Evolutionary conservation across 2,113 vertebrate genomes (phyloP), one percentile per base, ranked within the genome.

Genomic region (Esox niger): DNA sequence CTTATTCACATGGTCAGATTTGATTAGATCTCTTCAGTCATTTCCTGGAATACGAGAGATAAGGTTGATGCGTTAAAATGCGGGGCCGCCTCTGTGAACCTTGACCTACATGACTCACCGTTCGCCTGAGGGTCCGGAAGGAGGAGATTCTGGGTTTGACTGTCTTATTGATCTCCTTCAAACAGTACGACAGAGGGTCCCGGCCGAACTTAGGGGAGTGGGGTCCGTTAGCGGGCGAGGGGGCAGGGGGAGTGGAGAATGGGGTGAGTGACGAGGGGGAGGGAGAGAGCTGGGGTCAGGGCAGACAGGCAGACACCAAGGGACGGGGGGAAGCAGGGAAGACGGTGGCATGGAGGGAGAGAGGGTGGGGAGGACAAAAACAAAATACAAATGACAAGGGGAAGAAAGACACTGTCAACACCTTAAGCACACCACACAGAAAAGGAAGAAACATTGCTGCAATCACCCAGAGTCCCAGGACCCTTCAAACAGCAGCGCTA

Each of bases 81-180:
- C 65, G 55, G 68, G 73, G 66, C 49, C 54, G 55, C 64, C 63
- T 80, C 64, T 65, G 43, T 15, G 30, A 32, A 9, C 71, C 66
- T 59, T 47, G 55, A 77, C 59, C 73, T 38, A 32, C 38, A 58
- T 72, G 81, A 96, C 94, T 96, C 94, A 95, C 94, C 94, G 91
- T 92, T 91, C 91, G 91, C 86, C 89, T 91, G 76, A 94, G 89
- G 73, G 91, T 95, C 92, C 93, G 90, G 92, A 96, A 94, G 84
- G 94, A 94, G 62, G 92, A 92, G 87, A 95, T 94, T 93, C 94
- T 90, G 77, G 94, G 94, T 94, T 96, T 96, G 92, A 96, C 94
- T 82, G 94, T 94, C 92, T 94, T 96, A 95, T 95, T 95, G 92
- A 96, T 94, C 92, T 96, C 94, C 82, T 93, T 95, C 91, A 96